These are phyloP conservation scores for Progne subis DNA, from an alignment of 2,113 vertebrate genomes.

Conservation along the genomic window DNA sequence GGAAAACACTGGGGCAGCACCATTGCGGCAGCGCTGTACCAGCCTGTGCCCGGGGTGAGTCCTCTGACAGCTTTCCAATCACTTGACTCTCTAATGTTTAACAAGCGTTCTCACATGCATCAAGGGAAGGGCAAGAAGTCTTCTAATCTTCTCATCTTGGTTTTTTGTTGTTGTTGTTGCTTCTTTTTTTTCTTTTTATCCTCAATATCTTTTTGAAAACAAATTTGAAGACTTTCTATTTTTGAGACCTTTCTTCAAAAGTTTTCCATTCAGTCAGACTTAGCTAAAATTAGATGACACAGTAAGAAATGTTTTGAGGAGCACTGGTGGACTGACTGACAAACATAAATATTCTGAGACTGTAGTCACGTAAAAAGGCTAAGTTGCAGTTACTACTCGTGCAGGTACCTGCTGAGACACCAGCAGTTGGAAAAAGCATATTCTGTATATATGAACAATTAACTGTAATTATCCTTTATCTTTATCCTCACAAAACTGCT, in stretches of 20 bases:
- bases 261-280: neutral
- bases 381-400: neutral
- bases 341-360: neutral
- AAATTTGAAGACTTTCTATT: neutral
- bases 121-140: neutral
- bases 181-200: neutral
- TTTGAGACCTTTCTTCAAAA: neutral
- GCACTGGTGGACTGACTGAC: neutral
- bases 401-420: neutral
- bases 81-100: rapidly evolving
- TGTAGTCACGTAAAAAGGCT: neutral
- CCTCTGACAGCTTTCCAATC: neutral
- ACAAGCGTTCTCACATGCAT: neutral
- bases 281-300: neutral
- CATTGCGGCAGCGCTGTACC: rapidly evolving
- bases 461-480: neutral
- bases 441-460: neutral
- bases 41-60: neutral
- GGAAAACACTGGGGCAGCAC: neutral
- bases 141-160: neutral
- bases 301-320: neutral
- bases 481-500: neutral
- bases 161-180: neutral
- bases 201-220: neutral
- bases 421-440: rapidly evolving